Evolutionary conservation across 2,797 vertebrate species (phyloP), one percentile per base, ranked within the genome.

Genomic region (Hoplostethus mediterraneus): DNA sequence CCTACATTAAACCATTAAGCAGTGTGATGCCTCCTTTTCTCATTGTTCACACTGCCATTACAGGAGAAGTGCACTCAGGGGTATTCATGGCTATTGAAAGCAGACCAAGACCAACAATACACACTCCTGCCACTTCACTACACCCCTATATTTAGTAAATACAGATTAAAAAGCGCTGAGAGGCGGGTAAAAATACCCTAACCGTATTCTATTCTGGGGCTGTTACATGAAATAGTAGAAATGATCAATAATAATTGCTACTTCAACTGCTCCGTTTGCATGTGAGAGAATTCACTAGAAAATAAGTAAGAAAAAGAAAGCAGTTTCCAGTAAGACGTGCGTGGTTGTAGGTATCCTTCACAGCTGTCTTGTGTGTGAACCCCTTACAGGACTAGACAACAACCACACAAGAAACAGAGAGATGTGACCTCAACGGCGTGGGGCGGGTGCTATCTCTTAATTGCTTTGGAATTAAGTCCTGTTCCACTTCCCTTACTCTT

Each of bases 71-170:
- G 84, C 89, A 71, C 87, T 90, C 85, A 16, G 66, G 85, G 84
- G 81, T 73, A 88, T 90, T 90, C 81, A 82, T 73, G 83, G 85
- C 67, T 59, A 70, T 53, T 92, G 80, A 87, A 88, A 87, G 82
- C 86, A 70, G 69, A 77, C 58, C 64, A 45, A 58, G 52, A 66
- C 52, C 63, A 14, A 17, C 70, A 71, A 66, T 79, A 77, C 74
- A 84, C 47, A 36, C 63, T 54, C 7, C 14, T 70, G 5, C 69
- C 49, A 47, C 25, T 5, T 82, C 81, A 74, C 63, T 58, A 52
- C 73, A 71, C 65, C 40, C 4, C 13, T 1, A 54, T 62, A 48
- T 63, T 68, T 10, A 69, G 38, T 53, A 14, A 53, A 64, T 33
- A 14, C 48, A 71, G 57, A 83, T 78, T 25, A 83, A 71, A 86